Conservation (phyloP, 1,140 invertebrate species). For the Anastrepha obliqua region DNA sequence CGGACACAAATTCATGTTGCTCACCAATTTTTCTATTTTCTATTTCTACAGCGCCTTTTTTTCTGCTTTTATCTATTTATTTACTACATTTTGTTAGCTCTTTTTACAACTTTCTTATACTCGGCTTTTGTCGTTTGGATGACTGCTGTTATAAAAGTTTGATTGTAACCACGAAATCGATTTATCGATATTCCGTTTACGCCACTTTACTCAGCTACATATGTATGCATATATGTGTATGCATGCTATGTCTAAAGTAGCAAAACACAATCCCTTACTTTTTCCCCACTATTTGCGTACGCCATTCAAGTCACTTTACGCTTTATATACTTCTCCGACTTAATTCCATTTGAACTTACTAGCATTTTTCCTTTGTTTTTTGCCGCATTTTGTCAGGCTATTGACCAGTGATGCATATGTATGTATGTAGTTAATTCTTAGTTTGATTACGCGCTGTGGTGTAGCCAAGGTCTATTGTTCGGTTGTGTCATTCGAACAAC, state of each 20-base stretch:
- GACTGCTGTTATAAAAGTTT: constrained; percentile 13
- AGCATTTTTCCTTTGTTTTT: background rate
- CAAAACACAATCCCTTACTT: background rate
- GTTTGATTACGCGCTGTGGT: background rate
- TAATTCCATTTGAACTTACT: background rate
- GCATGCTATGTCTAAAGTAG: background rate
- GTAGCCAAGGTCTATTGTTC: constrained; percentile 19
- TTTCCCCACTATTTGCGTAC: background rate
- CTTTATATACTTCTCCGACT: background rate
- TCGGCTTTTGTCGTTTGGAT: background rate
- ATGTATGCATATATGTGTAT: too few relatives aligned
- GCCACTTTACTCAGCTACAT: background rate
- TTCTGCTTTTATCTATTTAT: background rate
- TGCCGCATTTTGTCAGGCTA: background rate
- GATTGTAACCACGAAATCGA: constrained; percentile 34
- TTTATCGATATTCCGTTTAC: constrained; percentile 13
- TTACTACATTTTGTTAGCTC: background rate
- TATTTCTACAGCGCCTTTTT: constrained; percentile 15
- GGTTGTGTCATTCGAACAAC: constrained; percentile 8
- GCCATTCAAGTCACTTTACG: background rate
- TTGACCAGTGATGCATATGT: background rate
- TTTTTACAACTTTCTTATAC: background rate
- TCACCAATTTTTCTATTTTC: background rate
- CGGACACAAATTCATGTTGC: background rate
- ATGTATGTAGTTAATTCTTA: background rate